Evolutionary conservation across 1,140 invertebrate genomes (phyloP).

Genomic region (Akabosia matsudoensis): DNA sequence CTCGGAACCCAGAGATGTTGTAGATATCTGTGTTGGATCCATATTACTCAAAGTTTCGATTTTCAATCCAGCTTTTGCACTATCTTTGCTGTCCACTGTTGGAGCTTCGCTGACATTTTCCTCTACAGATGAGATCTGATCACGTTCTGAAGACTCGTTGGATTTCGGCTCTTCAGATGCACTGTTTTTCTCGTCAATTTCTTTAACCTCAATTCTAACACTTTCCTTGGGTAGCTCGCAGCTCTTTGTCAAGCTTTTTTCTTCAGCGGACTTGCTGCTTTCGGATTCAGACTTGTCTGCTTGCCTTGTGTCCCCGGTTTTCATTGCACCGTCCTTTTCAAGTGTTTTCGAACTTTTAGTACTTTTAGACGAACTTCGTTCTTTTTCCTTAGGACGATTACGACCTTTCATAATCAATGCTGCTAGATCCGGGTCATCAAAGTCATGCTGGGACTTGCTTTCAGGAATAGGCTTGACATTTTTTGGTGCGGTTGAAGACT

Average conservation of each 20-base stretch:
- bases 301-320: too few species aligned
- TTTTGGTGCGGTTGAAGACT: slow-evolving; percentile 29
- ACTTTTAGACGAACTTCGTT: not conserved
- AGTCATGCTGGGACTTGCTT: slow-evolving; percentile 15
- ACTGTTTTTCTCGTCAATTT: not conserved
- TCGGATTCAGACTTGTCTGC: slow-evolving; percentile 12
- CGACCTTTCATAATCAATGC: slow-evolving; percentile 36
- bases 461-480: not conserved
- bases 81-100: not conserved
- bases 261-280: slow-evolving; percentile 3
- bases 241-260: not conserved
- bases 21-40: not conserved
- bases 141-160: not conserved
- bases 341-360: not conserved
- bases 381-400: slow-evolving; percentile 20
- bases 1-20: slow-evolving; percentile 3
- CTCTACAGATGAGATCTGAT: not conserved
- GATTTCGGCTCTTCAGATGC: not conserved
- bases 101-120: not conserved
- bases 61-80: not conserved
- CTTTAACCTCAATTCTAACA: not conserved
- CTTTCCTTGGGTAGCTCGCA: not conserved
- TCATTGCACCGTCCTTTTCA: not conserved
- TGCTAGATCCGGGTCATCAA: slow-evolving; percentile 35
- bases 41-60: not conserved